Base-by-base conservation (phyloP, 2,888 invertebrate genomes). In the Alitta virens region DNA sequence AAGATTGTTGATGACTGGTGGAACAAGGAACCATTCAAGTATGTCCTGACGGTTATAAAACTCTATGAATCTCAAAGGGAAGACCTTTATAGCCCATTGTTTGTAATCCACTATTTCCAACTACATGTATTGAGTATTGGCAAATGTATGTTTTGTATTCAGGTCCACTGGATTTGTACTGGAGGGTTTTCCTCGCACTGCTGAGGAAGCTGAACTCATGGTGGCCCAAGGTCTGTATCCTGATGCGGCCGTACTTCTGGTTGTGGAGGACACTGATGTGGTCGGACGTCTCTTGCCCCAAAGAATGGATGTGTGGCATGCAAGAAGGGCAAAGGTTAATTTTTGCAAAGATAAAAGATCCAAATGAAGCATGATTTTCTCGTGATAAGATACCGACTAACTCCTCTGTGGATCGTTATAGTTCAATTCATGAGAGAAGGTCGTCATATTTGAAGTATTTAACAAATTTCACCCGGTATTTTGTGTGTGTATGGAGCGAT, bases 101-200 rank as follows among this genome's bases (percentile, higher is more conserved):
- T n/a, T n/a, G n/a, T n/a, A n/a, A n/a, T n/a, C n/a, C n/a, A n/a
- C n/a, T n/a, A n/a, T n/a, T n/a, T n/a, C n/a, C n/a, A n/a, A n/a
- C n/a, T n/a, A n/a, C n/a, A n/a, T n/a, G n/a, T n/a, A n/a, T n/a
- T n/a, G n/a, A n/a, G n/a, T n/a, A n/a, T n/a, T n/a, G n/a, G n/a
- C n/a, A n/a, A n/a, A n/a, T n/a, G n/a, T n/a, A n/a, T n/a, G n/a
- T n/a, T n/a, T n/a, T n/a, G n/a, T n/a, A n/a, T n/a, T n/a, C n/a
- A n/a, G 79, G 61, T 78, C 76, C 0, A 78, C 78, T 42, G 82
- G 82, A 0, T 81, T 82, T 68, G 70, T 82, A 12, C 69, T 82
- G 62, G 82, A 82, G 63, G 82, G 81, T 21, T 83, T 80, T 63
- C 82, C 82, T 3, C 68, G 78, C 18, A 78, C 75, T 16, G 66